These are phyloP conservation scores for Thalpophila matura DNA, from an alignment of 2,888 invertebrate genomes.

Conservation along the genomic window DNA sequence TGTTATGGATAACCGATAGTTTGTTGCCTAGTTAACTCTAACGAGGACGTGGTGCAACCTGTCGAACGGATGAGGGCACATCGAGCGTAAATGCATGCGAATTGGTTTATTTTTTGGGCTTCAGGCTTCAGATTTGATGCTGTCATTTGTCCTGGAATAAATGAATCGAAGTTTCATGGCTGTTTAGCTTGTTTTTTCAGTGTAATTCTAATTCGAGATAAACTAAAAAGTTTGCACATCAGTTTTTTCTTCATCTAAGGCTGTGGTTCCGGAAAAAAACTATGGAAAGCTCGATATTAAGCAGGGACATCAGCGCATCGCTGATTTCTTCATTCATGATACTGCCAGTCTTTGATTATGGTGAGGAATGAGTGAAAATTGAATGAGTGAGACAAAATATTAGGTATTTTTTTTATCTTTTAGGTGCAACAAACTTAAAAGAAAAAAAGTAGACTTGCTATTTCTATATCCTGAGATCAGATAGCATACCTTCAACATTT, in stretches of 20 bases:
- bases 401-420: too few species aligned
- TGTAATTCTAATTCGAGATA: too few species aligned
- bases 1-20: conserved; percentile 88
- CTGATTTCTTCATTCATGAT: neutral
- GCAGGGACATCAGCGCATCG: too few species aligned
- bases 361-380: too few species aligned
- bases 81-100: conserved; percentile 46
- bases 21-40: conserved; percentile 84
- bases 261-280: too few species aligned
- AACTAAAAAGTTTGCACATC: too few species aligned
- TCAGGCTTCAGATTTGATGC: neutral
- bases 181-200: neutral
- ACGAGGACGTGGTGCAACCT: conserved; percentile 71
- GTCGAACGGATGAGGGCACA: conserved; percentile 62
- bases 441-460: too few species aligned
- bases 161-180: neutral
- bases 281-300: too few species aligned
- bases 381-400: too few species aligned
- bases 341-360: neutral
- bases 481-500: neutral
- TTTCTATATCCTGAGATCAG: too few species aligned
- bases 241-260: too few species aligned
- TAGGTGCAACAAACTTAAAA: too few species aligned
- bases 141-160: conserved; percentile 9
- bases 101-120: neutral